These are phyloP conservation scores for Phyllopteryx taeniolatus DNA, from an alignment of 2,113 vertebrate species.

Conservation along the genomic window DNA sequence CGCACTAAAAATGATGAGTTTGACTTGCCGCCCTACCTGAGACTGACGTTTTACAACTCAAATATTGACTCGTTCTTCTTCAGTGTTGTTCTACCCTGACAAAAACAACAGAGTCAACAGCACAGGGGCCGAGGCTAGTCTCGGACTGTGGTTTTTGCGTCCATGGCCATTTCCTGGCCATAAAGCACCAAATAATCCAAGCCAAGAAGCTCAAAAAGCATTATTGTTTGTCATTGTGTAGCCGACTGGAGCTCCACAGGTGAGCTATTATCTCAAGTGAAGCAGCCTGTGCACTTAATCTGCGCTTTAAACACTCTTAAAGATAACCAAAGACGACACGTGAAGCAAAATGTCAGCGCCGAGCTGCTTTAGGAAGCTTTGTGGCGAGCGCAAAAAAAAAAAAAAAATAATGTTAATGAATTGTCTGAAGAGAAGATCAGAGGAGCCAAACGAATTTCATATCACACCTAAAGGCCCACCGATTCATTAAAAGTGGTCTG, in stretches of 20 bases:
- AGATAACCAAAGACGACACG: slow-evolving; percentile 51
- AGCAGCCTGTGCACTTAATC: slow-evolving; percentile 61
- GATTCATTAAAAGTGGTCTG: slow-evolving; percentile 73
- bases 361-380: slow-evolving; percentile 63
- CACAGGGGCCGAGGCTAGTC: not conserved
- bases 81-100: too few relatives aligned
- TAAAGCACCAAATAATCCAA: not conserved
- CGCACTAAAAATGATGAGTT: too few relatives aligned
- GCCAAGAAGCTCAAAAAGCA: slow-evolving; percentile 18
- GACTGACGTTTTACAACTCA: not conserved
- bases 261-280: slow-evolving; percentile 54
- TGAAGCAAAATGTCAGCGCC: slow-evolving; percentile 60
- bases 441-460: slow-evolving; percentile 71
- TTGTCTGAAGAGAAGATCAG: slow-evolving; percentile 66
- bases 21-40: not conserved
- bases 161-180: not conserved
- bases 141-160: not conserved
- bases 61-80: not conserved
- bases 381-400: slow-evolving; percentile 64
- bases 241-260: slow-evolving; percentile 28
- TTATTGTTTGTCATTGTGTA: slow-evolving; percentile 32
- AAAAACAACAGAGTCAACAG: not conserved
- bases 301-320: slow-evolving; percentile 58
- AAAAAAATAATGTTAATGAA: slow-evolving; percentile 72
- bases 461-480: slow-evolving; percentile 75